phyloP scores from a whole-genome alignment of 2,113 vertebrate species.

The Coptodon rendalli region DNA sequence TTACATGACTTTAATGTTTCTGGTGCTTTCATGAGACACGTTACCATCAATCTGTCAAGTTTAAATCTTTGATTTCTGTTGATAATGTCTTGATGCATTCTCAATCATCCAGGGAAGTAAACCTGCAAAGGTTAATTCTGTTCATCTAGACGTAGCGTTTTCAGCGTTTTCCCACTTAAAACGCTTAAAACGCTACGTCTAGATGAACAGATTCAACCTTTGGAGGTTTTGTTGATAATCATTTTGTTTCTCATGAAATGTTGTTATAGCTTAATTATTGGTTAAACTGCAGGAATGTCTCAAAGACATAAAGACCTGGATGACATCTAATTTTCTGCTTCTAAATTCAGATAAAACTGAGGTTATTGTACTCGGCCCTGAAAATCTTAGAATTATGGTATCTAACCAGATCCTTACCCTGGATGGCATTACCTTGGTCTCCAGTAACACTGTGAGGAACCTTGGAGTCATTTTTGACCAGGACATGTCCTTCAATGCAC shows the following conservation, averaged over 20 bases:
- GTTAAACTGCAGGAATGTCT: neutral
- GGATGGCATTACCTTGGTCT: too few species aligned
- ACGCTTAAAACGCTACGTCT: rapidly evolving
- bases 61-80: neutral
- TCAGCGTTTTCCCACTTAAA: too few species aligned
- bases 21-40: neutral
- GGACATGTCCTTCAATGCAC: too few species aligned
- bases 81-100: neutral
- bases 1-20: neutral
- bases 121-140: neutral
- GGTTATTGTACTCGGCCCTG: too few species aligned
- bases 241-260: neutral
- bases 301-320: too few species aligned
- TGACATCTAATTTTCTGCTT: too few species aligned
- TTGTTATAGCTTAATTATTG: neutral
- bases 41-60: neutral
- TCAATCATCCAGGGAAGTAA: neutral
- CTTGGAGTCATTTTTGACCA: too few species aligned
- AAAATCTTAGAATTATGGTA: too few species aligned
- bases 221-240: neutral
- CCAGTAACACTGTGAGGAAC: too few species aligned
- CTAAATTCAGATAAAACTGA: too few species aligned
- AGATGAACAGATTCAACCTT: neutral
- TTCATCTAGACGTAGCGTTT: rapidly evolving
- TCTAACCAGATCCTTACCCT: too few species aligned